Evolutionary conservation across 1,140 invertebrate genomes (phyloP).

Genomic region (Drosophila teissieri): DNA sequence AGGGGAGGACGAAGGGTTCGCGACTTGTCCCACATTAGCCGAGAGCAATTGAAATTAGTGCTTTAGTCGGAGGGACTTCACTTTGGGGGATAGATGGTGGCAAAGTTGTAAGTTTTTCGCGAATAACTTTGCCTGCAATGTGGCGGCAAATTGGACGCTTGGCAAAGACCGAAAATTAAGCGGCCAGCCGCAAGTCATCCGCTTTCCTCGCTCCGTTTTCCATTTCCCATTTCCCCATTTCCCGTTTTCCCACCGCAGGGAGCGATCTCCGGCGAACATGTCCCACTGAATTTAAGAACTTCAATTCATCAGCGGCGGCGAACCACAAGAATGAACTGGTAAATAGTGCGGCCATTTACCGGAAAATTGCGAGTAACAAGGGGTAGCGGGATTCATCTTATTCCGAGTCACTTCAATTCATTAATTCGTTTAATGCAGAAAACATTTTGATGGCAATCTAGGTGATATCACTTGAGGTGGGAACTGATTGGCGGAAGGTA

Average conservation of each 20-base stretch:
- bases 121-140: slow-evolving; percentile 69
- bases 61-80: slow-evolving; percentile 10
- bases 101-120: slow-evolving; percentile 60
- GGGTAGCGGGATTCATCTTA: too few species aligned
- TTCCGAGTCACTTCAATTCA: too few species aligned
- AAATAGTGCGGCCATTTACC: not conserved
- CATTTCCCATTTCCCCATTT: not conserved
- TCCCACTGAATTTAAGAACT: slow-evolving; percentile 62
- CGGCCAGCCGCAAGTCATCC: slow-evolving; percentile 63
- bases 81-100: slow-evolving; percentile 25
- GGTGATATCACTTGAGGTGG: too few species aligned
- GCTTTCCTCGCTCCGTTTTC: not conserved
- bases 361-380: not conserved
- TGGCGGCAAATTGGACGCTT: slow-evolving; percentile 78
- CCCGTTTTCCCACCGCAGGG: not conserved
- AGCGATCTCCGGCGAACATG: slow-evolving; percentile 39
- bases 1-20: not conserved
- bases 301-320: slow-evolving; percentile 38
- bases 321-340: not conserved
- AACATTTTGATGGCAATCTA: too few species aligned
- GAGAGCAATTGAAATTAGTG: slow-evolving; percentile 73
- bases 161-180: slow-evolving; percentile 68
- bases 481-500: too few species aligned
- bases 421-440: too few species aligned
- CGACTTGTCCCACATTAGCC: slow-evolving; percentile 64